phyloP scores from a whole-genome alignment of 2,113 vertebrate species.

The Leucosticte australis region DNA sequence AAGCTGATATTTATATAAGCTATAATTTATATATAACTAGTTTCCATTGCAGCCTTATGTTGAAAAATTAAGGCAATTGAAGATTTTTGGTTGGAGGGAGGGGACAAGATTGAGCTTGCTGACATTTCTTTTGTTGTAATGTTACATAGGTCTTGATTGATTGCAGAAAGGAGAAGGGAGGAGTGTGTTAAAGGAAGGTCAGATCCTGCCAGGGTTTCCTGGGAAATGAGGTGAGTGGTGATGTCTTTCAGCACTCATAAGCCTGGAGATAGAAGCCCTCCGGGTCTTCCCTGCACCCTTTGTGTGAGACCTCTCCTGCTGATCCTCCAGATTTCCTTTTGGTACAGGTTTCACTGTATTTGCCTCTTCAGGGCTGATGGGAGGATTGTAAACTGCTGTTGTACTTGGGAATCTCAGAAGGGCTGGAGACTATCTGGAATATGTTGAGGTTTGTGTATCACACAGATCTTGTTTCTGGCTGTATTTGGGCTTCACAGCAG shows the following conservation, averaged over 20 bases:
- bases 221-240: conserved; percentile 28
- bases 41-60: background rate
- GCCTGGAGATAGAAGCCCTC: background rate
- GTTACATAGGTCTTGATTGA: background rate
- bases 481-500: background rate
- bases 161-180: background rate
- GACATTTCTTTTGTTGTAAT: conserved; percentile 13
- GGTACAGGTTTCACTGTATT: background rate
- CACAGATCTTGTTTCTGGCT: background rate
- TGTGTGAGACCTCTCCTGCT: background rate
- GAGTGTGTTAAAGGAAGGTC: background rate
- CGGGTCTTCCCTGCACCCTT: background rate
- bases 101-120: background rate
- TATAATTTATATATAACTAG: background rate
- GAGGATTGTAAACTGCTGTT: background rate
- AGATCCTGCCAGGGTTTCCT: background rate
- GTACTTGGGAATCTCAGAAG: background rate
- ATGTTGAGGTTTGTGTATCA: background rate
- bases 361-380: background rate
- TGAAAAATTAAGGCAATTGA: background rate
- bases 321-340: background rate
- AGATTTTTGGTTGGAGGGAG: background rate
- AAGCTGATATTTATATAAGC: background rate
- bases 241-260: background rate
- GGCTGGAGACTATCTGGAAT: background rate